Evolutionary conservation across 2,797 vertebrate species (phyloP).

Genomic region (Pseudochirops cupreus): DNA sequence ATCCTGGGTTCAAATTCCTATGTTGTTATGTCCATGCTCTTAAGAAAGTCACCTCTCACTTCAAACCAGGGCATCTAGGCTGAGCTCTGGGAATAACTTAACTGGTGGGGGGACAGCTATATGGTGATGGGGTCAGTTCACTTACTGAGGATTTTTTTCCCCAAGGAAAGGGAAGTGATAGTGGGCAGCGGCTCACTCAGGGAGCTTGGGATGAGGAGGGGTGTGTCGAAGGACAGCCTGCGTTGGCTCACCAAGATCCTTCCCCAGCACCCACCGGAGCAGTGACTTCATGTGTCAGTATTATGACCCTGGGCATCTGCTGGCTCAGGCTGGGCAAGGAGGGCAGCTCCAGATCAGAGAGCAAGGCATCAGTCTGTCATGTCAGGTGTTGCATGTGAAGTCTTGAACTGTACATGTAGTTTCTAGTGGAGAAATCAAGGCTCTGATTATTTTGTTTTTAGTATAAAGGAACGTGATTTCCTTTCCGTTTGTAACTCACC

Average conservation of each 20-base stretch:
- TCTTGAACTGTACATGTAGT: constrained; percentile 90
- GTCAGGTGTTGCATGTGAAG: constrained; percentile 91
- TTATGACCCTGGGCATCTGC: constrained; percentile 78
- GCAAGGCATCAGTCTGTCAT: constrained; percentile 88
- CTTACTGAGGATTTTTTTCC: constrained; percentile 4
- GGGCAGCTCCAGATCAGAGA: constrained; percentile 82
- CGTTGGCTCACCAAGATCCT: constrained; percentile 43
- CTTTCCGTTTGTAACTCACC: constrained; percentile 90
- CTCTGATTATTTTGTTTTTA: constrained; percentile 88
- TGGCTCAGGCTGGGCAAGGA: constrained; percentile 74
- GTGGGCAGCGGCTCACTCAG: constrained; percentile 59
- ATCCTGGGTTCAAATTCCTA: neutral
- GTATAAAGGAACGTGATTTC: constrained; percentile 89
- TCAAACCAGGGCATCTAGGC: constrained; percentile 25
- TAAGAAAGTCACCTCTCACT: neutral
- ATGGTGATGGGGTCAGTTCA: neutral
- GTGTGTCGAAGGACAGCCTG: constrained; percentile 64
- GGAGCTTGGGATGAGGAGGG: constrained; percentile 14
- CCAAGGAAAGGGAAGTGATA: neutral
- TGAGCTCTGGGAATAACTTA: constrained; percentile 40
- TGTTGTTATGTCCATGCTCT: neutral
- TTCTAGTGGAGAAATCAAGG: constrained; percentile 90
- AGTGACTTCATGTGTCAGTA: constrained; percentile 80
- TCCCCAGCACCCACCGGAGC: neutral
- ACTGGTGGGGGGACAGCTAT: neutral